Percentiles rank a stretch among this genome's conserved stretches.
These are phyloP conservation scores for Hyles lineata DNA, from an alignment of 2,888 invertebrate genomes.

Conservation along the genomic window DNA sequence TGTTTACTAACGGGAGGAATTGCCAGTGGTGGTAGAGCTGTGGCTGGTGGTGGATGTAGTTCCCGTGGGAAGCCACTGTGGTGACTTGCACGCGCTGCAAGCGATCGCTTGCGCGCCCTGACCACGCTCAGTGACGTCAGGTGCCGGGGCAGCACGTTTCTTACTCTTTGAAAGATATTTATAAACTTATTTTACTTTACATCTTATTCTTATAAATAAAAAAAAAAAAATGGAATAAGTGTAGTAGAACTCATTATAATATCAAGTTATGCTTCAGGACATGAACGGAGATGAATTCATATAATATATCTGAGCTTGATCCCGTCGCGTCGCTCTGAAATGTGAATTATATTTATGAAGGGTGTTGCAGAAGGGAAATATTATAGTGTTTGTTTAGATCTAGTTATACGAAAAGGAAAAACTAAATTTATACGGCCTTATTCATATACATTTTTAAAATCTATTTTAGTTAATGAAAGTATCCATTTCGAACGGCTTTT, in stretches of 20 bases:
- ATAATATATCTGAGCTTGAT: not conserved
- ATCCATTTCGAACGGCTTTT: too few relatives aligned
- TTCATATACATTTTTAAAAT: too few relatives aligned
- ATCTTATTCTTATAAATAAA: conserved; percentile 30
- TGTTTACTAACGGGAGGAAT: conserved; percentile 83
- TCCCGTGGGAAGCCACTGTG: conserved; percentile 79
- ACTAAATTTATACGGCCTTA: too few relatives aligned
- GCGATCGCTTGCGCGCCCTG: conserved; percentile 53
- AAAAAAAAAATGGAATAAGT: not conserved
- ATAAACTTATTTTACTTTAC: not conserved
- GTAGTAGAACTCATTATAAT: not conserved
- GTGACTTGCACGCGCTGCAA: conserved; percentile 71
- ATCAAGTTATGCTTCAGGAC: not conserved
- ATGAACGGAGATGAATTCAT: not conserved
- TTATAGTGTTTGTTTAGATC: not conserved
- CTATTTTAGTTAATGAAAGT: too few relatives aligned
- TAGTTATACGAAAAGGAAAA: too few relatives aligned
- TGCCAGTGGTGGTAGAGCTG: conserved; percentile 86
- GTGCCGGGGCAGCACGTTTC: conserved; percentile 81
- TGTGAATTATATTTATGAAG: not conserved
- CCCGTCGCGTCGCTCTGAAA: not conserved
- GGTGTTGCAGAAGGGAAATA: not conserved
- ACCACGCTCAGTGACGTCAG: conserved; percentile 84
- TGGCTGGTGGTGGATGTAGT: conserved; percentile 83
- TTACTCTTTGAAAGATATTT: conserved; percentile 65